Conservation (phyloP, 1,140 invertebrate species). For the Penaeus japonicus region DNA sequence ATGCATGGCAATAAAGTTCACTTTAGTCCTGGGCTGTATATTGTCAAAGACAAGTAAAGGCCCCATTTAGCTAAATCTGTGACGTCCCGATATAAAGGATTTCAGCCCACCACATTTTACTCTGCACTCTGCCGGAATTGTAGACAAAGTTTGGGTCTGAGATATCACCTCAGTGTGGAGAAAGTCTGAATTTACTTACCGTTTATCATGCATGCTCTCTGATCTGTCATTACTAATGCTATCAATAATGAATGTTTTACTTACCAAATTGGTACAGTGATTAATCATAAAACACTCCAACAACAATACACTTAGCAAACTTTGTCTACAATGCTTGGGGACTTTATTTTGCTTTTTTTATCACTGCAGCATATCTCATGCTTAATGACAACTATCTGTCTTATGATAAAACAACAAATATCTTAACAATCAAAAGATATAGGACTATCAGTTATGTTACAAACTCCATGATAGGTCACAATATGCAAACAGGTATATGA, state of each 20-base stretch:
- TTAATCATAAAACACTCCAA: slow-evolving; percentile 7
- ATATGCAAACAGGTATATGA: not conserved
- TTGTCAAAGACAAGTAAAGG: not conserved
- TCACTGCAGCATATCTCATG: slow-evolving; percentile 3
- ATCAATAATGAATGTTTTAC: slow-evolving; percentile 27
- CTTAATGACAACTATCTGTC: no score
- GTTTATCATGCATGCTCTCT: slow-evolving; percentile 22
- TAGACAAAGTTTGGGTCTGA: slow-evolving; percentile 56
- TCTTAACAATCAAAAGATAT: no score
- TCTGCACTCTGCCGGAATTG: slow-evolving; percentile 51
- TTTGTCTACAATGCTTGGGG: slow-evolving; percentile 53
- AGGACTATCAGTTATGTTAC: no score
- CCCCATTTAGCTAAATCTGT: slow-evolving; percentile 13
- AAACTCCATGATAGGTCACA: no score
- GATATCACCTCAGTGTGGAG: not conserved
- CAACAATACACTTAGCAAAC: slow-evolving; percentile 40
- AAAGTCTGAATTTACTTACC: slow-evolving; percentile 29
- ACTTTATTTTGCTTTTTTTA: not conserved
- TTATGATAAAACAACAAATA: not conserved
- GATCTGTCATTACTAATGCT: slow-evolving; percentile 28
- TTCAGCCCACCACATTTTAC: slow-evolving; percentile 21
- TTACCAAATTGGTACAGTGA: slow-evolving; percentile 36
- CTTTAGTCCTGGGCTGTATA: slow-evolving; percentile 39
- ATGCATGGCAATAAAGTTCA: slow-evolving; percentile 57
- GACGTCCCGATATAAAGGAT: slow-evolving; percentile 24